Percentiles rank a stretch among this genome's conserved stretches.
Conservation (phyloP, 2,113 vertebrate species). For the Gorsachius goisagi region DNA sequence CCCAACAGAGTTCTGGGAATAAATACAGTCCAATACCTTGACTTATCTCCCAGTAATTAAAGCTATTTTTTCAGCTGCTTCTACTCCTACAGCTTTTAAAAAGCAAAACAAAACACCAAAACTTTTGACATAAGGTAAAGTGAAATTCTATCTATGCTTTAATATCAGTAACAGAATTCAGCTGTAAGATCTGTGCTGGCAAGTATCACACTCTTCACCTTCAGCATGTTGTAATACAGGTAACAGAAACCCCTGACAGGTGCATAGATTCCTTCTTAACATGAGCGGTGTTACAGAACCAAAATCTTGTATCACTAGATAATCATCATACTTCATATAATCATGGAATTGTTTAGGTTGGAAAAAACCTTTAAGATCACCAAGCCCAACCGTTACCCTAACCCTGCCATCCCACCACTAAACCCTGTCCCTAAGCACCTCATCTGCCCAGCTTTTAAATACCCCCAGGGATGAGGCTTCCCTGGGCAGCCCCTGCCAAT, state of each 20-base stretch:
- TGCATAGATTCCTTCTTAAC: background rate
- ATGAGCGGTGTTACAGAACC: background rate
- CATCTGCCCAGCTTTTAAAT: too few relatives aligned
- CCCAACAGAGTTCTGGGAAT: background rate
- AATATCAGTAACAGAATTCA: background rate
- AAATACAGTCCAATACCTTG: background rate
- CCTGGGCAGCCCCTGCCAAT: too few relatives aligned
- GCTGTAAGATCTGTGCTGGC: background rate
- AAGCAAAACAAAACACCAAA: background rate
- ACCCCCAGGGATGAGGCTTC: too few relatives aligned
- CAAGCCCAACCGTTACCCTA: too few relatives aligned
- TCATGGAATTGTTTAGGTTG: too few relatives aligned
- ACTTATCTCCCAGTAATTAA: background rate
- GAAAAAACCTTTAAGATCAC: too few relatives aligned
- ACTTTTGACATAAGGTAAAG: background rate
- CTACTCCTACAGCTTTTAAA: background rate
- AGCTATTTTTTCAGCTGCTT: background rate
- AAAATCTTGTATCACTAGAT: background rate
- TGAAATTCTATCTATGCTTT: background rate
- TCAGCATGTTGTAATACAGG: rapidly evolving
- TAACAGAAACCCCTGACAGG: background rate
- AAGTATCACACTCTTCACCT: background rate
- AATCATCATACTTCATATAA: background rate
- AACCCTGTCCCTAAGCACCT: too few relatives aligned
- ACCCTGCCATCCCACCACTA: too few relatives aligned